Evolutionary conservation across 2,888 invertebrate genomes (phyloP).

Genomic region (Pristionchus arcanus): DNA sequence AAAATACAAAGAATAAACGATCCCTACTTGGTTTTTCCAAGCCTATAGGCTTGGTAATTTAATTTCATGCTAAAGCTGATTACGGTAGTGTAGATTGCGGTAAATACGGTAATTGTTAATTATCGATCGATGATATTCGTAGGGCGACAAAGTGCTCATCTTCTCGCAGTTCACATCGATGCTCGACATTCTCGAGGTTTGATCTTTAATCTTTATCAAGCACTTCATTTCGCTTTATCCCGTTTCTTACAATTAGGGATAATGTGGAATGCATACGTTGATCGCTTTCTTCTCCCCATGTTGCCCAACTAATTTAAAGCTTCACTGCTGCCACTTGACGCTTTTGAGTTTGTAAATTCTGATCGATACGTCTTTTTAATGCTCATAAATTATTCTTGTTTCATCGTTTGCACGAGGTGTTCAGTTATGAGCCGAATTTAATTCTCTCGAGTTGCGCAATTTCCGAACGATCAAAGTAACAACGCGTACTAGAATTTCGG

Average conservation of each 20-base stretch:
- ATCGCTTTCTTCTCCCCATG: no score
- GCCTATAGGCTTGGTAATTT: no score
- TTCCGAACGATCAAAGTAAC: no score
- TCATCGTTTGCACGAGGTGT: not conserved
- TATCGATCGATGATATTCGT: conserved; percentile 55
- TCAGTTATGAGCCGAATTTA: not conserved
- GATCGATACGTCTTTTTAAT: not conserved
- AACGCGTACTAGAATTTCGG: not conserved
- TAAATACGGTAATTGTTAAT: not conserved
- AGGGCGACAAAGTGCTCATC: conserved; percentile 87
- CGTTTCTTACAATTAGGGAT: no score
- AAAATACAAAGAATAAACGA: no score
- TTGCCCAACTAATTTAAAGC: not conserved
- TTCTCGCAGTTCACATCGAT: conserved; percentile 98
- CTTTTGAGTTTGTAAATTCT: not conserved
- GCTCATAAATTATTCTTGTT: not conserved
- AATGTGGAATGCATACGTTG: no score
- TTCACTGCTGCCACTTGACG: not conserved
- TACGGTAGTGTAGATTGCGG: not conserved
- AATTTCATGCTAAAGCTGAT: not conserved
- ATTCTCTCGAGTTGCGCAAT: not conserved
- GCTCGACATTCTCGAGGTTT: conserved; percentile 91
- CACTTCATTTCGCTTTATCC: no score
- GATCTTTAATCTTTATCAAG: not conserved
- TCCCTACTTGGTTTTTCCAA: no score